Percentiles rank a stretch among this genome's conserved stretches.
phyloP scores from a whole-genome alignment of 2,797 vertebrate species.

The Nannoperca obscura region DNA sequence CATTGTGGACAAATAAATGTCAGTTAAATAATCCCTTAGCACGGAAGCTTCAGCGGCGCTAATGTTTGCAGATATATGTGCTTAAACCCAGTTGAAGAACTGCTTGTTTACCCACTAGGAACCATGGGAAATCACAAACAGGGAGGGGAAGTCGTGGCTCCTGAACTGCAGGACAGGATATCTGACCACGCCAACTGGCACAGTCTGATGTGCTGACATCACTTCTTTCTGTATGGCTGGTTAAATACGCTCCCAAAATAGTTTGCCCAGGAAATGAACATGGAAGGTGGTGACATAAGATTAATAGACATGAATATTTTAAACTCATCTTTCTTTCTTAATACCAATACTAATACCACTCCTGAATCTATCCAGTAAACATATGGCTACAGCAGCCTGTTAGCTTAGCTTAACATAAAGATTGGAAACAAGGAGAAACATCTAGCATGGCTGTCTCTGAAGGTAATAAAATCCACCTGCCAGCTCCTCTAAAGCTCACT shows the following conservation, averaged over 20 bases:
- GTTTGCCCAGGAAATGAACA: constrained; percentile 27
- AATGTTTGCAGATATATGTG: constrained; percentile 16
- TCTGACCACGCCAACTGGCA: constrained; percentile 63
- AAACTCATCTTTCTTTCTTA: constrained; percentile 17
- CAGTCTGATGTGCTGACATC: constrained; percentile 48
- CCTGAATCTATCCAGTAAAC: no score
- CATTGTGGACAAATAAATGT: background rate
- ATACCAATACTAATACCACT: background rate
- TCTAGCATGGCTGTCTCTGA: background rate
- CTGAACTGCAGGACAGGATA: constrained; percentile 62
- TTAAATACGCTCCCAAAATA: constrained; percentile 29
- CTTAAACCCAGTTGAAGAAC: background rate
- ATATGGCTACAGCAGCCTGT: no score
- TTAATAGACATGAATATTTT: constrained; percentile 42
- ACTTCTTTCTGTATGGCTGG: constrained; percentile 30
- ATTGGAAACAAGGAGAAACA: background rate
- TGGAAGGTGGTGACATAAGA: constrained; percentile 9
- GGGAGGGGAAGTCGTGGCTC: constrained; percentile 3
- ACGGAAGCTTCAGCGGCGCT: background rate
- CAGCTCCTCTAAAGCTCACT: no score
- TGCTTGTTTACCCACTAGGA: constrained; percentile 41
- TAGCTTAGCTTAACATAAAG: background rate
- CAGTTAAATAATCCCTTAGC: background rate
- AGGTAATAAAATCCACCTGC: background rate
- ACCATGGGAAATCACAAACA: constrained; percentile 50